These are phyloP conservation scores for Zalophus californianus DNA, from an alignment of 2,797 vertebrate species.

Conservation along the genomic window DNA sequence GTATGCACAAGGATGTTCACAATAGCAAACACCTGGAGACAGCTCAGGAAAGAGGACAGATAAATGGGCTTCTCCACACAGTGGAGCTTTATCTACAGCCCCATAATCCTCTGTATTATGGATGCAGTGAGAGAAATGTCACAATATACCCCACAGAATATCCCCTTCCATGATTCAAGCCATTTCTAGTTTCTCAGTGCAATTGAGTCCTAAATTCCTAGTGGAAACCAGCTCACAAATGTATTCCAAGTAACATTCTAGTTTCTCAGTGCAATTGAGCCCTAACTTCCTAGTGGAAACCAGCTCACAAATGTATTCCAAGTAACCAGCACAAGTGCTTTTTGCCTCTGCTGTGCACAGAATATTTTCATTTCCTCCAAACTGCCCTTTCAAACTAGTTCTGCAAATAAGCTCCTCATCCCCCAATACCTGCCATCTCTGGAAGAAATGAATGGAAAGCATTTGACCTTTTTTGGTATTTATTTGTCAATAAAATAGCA, in stretches of 20 bases:
- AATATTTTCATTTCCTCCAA: not conserved
- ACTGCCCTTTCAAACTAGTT: not conserved
- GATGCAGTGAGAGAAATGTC: too few species aligned
- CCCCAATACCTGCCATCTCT: not conserved
- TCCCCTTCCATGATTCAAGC: not conserved
- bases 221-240: not conserved
- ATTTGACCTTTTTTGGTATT: not conserved
- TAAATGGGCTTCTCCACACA: not conserved
- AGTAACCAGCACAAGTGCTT: not conserved
- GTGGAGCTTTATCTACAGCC: not conserved
- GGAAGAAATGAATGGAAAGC: not conserved
- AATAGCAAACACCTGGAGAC: not conserved
- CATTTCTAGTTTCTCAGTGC: not conserved
- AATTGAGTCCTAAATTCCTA: not conserved
- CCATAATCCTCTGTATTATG: not conserved
- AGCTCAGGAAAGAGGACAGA: not conserved
- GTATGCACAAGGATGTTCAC: not conserved
- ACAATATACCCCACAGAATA: not conserved
- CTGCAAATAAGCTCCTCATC: not conserved
- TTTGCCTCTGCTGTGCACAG: not conserved
- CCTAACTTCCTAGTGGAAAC: not conserved
- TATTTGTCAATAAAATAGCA: not conserved
- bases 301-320: not conserved
- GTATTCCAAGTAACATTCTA: not conserved
- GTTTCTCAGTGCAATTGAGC: not conserved